Base-by-base conservation (phyloP, 2,888 invertebrate species). In the Artemia sinica region DNA sequence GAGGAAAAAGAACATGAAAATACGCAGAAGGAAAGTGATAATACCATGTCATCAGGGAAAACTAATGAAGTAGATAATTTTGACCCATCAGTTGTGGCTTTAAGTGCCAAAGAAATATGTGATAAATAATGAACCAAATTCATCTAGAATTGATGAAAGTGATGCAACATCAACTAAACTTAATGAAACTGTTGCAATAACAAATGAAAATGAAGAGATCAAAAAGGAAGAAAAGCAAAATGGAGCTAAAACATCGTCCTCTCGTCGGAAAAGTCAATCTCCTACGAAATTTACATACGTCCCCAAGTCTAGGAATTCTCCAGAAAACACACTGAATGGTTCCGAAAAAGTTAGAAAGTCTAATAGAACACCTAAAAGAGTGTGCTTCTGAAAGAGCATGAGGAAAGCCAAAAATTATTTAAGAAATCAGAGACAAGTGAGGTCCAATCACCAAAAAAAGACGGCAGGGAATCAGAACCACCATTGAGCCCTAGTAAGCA, bases 241-340 rank as follows among this genome's bases (percentile, higher is more conserved):
- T 41, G 41, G 41, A 41, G 41, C 41, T 41, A 41, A 41, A 41
- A 41, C 41, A 6, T 41, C 41, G 2, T 41, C 41, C 41, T 41
- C 41, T n/a, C n/a, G 63, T 18, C 63, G 63, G 10, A 58, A 58
- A 58, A 58, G 63, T 10, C n/a, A 28, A 18, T 58, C 63, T 18
- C 63, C 63, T n/a, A 58, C 63, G n/a, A 58, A 58, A 28, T 58
- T 58, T 28, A 58, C 63, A 8, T 58, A 18, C 63, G n/a, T 28
- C 8, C 63, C 63, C 8, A 58, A 58, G 63, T 28, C 63, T n/a
- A 58, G 10, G 10, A n/a, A 58, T 18, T 58, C 63, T 28, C 63
- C 63, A 58, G 63, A 58, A 58, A 58, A 10, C 63, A 58, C 63
- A 8, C 63, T 18, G 63, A 28, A 58, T 28, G 28, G 63, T 11